Percentiles rank a stretch among this genome's conserved stretches.
phyloP scores from a whole-genome alignment of 2,113 vertebrate genomes.

The Eurypyga helias region DNA sequence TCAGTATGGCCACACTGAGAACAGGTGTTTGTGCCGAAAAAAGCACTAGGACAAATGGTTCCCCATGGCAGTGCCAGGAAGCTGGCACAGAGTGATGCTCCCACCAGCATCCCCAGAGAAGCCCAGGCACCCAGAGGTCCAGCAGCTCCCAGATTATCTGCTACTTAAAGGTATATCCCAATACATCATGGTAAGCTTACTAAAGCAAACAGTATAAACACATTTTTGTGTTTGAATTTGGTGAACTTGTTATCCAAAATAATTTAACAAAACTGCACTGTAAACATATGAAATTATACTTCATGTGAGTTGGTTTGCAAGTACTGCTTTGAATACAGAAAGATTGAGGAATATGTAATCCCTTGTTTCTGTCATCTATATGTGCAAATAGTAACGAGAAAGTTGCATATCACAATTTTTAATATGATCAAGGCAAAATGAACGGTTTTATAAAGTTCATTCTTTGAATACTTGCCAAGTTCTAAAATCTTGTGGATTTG shows the following conservation, averaged over 20 bases:
- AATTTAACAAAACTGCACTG: background rate
- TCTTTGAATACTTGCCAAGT: background rate
- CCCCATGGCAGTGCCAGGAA: background rate
- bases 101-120: background rate
- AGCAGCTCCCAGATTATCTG: background rate
- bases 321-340: background rate
- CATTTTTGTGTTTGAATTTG: background rate
- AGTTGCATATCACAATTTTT: background rate
- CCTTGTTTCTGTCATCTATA: background rate
- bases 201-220: background rate
- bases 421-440: background rate
- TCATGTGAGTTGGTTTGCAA: background rate
- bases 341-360: background rate
- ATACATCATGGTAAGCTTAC: background rate
- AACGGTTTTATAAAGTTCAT: background rate
- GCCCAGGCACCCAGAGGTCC: background rate
- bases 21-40: slow-evolving; percentile 43
- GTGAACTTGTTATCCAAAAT: background rate
- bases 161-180: background rate
- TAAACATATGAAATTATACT: background rate
- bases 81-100: background rate
- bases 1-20: background rate
- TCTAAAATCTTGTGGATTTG: background rate
- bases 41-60: slow-evolving; percentile 26
- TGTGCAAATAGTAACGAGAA: background rate